Percentiles rank a stretch among this genome's conserved stretches.
These are phyloP conservation scores for Onthophagus taurus DNA, from an alignment of 1,140 invertebrate species.

Conservation along the genomic window DNA sequence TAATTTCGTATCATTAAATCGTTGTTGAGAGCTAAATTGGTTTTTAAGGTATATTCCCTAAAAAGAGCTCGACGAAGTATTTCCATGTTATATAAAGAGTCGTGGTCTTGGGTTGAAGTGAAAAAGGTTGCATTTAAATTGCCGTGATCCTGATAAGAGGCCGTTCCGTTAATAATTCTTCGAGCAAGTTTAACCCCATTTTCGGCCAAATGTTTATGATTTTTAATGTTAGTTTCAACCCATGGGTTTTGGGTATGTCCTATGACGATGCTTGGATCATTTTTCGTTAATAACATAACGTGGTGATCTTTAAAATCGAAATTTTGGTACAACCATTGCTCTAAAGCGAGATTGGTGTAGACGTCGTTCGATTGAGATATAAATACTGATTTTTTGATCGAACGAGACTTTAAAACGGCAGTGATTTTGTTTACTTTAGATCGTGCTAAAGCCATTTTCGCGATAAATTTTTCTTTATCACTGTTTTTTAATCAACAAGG, in stretches of 20 bases:
- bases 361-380: constrained; percentile 87
- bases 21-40: constrained; percentile 65
- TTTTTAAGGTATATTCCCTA: constrained; percentile 65
- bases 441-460: constrained; percentile 31
- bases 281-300: constrained; percentile 82
- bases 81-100: constrained; percentile 75
- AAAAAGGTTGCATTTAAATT: constrained; percentile 92
- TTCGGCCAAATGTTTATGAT: constrained; percentile 44
- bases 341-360: constrained; percentile 83
- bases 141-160: constrained; percentile 91
- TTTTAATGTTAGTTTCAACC: constrained; percentile 70
- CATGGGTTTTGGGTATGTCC: constrained; percentile 97
- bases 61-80: constrained; percentile 71
- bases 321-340: constrained; percentile 90
- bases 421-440: constrained; percentile 18
- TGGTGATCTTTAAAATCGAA: constrained; percentile 72
- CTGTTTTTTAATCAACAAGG: no score
- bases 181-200: constrained; percentile 65
- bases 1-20: constrained; percentile 74
- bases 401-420: constrained; percentile 13
- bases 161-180: constrained; percentile 90
- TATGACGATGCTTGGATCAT: constrained; percentile 88
- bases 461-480: not conserved
- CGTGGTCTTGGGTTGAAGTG: constrained; percentile 64
- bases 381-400: constrained; percentile 65